A percentile compares a stretch with the other conserved stretches of the same genome.
Evolutionary conservation across 2,113 vertebrate species (phyloP).

Genomic region (Panurus biarmicus): DNA sequence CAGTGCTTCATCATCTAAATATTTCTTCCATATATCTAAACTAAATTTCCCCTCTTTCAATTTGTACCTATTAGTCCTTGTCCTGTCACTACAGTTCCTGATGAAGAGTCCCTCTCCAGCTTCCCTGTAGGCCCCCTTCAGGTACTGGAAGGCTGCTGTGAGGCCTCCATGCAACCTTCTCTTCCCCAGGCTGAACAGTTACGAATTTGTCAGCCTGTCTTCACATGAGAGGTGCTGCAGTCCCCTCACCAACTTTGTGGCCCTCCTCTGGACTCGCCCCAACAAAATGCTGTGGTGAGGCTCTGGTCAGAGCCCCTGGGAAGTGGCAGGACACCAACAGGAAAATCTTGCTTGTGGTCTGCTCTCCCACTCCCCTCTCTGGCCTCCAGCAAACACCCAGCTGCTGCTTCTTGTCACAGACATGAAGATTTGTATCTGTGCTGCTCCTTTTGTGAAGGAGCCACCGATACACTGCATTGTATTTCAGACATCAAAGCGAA

Average conservation of each 20-base stretch:
- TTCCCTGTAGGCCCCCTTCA: background rate
- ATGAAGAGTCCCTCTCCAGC: background rate
- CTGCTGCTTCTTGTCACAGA: background rate
- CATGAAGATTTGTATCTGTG: background rate
- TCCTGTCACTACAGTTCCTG: background rate
- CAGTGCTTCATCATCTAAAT: background rate
- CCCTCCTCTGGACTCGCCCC: accelerated
- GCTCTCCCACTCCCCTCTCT: background rate
- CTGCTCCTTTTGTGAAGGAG: background rate
- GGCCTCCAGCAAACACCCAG: background rate
- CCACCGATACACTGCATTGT: accelerated
- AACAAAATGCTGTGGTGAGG: background rate
- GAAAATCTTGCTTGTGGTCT: background rate
- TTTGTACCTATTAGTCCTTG: background rate
- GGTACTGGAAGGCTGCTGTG: background rate
- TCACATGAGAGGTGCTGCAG: background rate
- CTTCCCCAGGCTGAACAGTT: background rate
- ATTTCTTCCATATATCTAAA: background rate
- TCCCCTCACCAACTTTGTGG: background rate
- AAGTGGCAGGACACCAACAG: background rate
- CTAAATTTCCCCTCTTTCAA: background rate
- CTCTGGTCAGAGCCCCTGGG: background rate
- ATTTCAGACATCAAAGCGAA: background rate
- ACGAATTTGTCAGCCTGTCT: background rate
- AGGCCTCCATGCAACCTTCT: background rate